phyloP scores from a whole-genome alignment of 2,113 vertebrate species.

The Chunga burmeisteri region DNA sequence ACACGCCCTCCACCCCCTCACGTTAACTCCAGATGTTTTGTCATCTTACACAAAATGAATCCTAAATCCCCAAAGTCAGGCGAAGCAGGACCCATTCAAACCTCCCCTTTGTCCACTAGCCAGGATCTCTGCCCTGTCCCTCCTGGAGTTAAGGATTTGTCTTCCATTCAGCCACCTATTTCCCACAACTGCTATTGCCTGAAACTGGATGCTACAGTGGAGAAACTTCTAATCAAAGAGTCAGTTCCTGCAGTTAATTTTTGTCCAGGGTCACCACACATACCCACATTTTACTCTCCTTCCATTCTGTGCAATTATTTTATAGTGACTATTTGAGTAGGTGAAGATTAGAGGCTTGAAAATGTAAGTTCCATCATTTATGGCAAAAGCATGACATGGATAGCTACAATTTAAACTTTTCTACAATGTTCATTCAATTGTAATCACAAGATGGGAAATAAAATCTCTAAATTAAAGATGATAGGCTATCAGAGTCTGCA shows the following conservation, averaged over 20 bases:
- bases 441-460: constrained; percentile 53
- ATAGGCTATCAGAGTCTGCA: constrained; percentile 37
- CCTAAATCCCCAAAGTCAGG: background rate
- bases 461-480: constrained; percentile 58
- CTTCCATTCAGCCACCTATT: background rate
- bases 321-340: background rate
- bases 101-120: background rate
- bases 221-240: constrained; percentile 12
- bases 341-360: constrained; percentile 41
- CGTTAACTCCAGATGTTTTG: background rate
- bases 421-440: constrained; percentile 26
- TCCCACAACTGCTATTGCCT: background rate
- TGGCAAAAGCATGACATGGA: background rate
- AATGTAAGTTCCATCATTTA: background rate
- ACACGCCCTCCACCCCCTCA: background rate
- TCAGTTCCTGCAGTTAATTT: constrained; percentile 6
- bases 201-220: background rate
- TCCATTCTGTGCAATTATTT: constrained; percentile 4
- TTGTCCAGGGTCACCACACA: background rate
- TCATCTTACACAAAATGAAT: background rate
- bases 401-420: constrained; percentile 52
- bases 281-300: background rate
- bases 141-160: background rate
- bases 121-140: background rate
- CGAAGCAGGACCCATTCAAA: background rate